Conservation (phyloP, 1,140 invertebrate genomes). For the Drosophila willistoni region DNA sequence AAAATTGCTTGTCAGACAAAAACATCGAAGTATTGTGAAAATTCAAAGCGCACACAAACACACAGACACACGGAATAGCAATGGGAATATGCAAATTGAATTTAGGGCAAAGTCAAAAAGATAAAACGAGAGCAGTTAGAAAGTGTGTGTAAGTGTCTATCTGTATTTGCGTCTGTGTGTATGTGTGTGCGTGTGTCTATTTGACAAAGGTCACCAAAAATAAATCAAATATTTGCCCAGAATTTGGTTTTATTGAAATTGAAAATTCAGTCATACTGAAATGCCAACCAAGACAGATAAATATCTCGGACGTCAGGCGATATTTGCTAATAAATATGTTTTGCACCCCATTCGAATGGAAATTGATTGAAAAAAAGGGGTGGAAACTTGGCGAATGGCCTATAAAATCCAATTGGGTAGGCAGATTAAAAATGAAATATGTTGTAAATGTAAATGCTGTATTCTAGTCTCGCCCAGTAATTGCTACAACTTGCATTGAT, state of each 20-base stretch:
- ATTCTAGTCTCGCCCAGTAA: not conserved
- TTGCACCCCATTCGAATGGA: conserved; percentile 29
- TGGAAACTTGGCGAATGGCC: conserved; percentile 21
- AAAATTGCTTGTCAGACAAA: conserved; percentile 71
- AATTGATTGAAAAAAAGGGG: conserved; percentile 36
- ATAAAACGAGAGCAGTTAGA: conserved; percentile 53
- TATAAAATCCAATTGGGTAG: conserved; percentile 26
- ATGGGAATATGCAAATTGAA: conserved; percentile 64
- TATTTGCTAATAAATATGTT: conserved; percentile 74
- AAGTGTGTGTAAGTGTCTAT: conserved; percentile 30
- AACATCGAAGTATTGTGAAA: conserved; percentile 32
- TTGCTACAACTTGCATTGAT: not conserved
- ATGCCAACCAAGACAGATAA: conserved; percentile 35
- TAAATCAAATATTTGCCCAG: conserved; percentile 77
- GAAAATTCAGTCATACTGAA: conserved; percentile 61
- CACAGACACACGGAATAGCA: conserved; percentile 1
- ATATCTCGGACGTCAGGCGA: conserved; percentile 67
- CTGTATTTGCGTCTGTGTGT: not conserved
- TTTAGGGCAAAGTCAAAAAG: conserved; percentile 53
- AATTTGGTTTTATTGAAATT: conserved; percentile 73
- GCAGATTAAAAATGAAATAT: conserved; percentile 18
- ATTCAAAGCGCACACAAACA: conserved; percentile 55
- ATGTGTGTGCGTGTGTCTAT: conserved; percentile 41
- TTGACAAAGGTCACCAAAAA: conserved; percentile 77
- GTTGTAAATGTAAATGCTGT: conserved; percentile 10